Evolutionary conservation across 2,888 invertebrate species (phyloP), one percentile per base, ranked within the genome.

Genomic region (Nycteola revayana): DNA sequence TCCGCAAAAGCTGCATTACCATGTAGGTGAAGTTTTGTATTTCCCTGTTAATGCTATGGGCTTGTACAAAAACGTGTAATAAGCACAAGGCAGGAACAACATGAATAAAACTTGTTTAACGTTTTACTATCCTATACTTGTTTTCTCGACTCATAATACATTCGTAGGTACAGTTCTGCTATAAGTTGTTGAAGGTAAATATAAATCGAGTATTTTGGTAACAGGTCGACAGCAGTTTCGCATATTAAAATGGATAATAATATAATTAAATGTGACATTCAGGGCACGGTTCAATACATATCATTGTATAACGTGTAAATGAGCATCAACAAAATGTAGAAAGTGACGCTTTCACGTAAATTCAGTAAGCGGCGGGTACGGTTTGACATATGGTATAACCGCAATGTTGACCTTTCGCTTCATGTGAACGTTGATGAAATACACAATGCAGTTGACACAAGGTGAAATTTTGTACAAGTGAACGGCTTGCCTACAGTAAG

Each of bases 381-480:
- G 39, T 45, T 49, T 57, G 56, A 59, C 60, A 59, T 57, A 57
- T 59, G 60, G 55, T 53, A 52, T 54, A 57, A 59, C 42, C 40
- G 47, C 56, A 43, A 48, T 59, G 65, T 61, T 65, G 67, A 70
- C 70, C 70, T 68, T 70, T 66, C 50, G 58, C 55, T 54, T 62
- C 55, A 48, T 55, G 60, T 59, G 60, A 62, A 62, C 64, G 64
- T 63, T 67, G 71, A 68, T 63, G 70, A 67, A 70, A 70, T 63
- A 70, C 61, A 68, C 71, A 71, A 64, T 67, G 65, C 64, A 64
- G 69, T 71, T 70, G 72, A 68, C 66, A 69, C 82, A 82, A 82
- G 83, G 83, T 81, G 75, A 83, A 80, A 78, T 81, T 77, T 71
- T 60, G 68, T 62, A 70, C 64, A 47, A 82, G 82, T 82, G 82